Evolutionary conservation across 2,113 vertebrate species (phyloP).

Genomic region (Empidonax alnorum): DNA sequence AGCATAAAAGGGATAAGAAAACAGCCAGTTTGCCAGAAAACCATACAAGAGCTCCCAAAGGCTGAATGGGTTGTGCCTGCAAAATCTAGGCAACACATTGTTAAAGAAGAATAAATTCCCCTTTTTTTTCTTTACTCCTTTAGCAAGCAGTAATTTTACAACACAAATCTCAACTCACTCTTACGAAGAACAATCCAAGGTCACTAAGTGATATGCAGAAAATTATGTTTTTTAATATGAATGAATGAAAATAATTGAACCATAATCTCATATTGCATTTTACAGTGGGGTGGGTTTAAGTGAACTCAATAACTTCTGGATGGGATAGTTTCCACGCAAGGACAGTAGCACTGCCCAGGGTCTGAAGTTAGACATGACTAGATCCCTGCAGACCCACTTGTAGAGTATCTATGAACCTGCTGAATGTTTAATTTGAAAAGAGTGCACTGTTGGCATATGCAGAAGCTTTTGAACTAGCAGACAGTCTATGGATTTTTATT

Average conservation of each 20-base stretch:
- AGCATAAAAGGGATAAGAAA: background rate
- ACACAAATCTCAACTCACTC: background rate
- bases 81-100: background rate
- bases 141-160: background rate
- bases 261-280: background rate
- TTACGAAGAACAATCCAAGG: background rate
- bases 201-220: background rate
- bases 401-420: background rate
- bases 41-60: background rate
- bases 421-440: conserved; percentile 68
- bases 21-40: background rate
- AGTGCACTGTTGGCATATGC: conserved; percentile 20
- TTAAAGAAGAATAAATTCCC: background rate
- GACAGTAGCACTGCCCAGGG: background rate
- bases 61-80: background rate
- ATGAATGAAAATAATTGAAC: background rate
- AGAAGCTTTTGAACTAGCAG: background rate
- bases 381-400: background rate
- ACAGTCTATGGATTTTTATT: background rate
- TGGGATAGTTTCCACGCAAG: background rate
- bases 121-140: background rate
- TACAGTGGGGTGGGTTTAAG: background rate
- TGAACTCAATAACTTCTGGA: background rate
- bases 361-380: background rate
- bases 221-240: background rate